A percentile compares a stretch with the other conserved stretches of the same genome.
phyloP scores from a whole-genome alignment of 2,113 vertebrate species.

The Emydocephalus ijimae region DNA sequence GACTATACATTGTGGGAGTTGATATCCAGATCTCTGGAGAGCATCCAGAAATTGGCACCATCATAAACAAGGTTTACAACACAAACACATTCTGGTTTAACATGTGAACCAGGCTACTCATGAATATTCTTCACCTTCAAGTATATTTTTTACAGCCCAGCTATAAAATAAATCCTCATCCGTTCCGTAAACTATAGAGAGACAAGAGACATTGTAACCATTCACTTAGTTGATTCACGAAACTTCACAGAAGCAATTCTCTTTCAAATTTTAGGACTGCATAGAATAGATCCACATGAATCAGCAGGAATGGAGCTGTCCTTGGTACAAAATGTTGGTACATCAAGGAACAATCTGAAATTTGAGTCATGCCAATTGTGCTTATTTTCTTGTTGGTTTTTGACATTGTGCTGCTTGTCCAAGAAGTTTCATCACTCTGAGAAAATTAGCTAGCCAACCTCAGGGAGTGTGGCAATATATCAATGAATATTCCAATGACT shows the following conservation, averaged over 20 bases:
- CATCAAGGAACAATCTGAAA: neutral
- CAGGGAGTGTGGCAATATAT: neutral
- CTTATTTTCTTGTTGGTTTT: neutral
- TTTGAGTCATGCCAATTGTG: neutral
- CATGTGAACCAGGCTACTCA: neutral
- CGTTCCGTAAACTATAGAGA: neutral
- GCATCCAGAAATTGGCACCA: neutral
- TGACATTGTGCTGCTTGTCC: neutral
- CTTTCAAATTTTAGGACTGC: too few species aligned
- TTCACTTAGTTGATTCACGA: neutral
- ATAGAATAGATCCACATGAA: slow-evolving; percentile 17
- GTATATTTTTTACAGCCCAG: neutral
- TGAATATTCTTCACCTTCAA: neutral
- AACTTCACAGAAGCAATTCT: neutral
- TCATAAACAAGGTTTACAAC: neutral
- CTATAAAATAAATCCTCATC: neutral
- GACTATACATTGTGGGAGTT: neutral
- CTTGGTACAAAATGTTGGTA: slow-evolving; percentile 54
- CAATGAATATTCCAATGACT: neutral
- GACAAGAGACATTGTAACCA: neutral
- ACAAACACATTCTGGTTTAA: neutral
- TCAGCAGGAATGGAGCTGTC: slow-evolving; percentile 53
- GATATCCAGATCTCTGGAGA: neutral
- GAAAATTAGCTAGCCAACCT: neutral
- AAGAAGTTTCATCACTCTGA: neutral